phyloP scores from a whole-genome alignment of 2,888 invertebrate genomes.

The Luperina nickerlii region DNA sequence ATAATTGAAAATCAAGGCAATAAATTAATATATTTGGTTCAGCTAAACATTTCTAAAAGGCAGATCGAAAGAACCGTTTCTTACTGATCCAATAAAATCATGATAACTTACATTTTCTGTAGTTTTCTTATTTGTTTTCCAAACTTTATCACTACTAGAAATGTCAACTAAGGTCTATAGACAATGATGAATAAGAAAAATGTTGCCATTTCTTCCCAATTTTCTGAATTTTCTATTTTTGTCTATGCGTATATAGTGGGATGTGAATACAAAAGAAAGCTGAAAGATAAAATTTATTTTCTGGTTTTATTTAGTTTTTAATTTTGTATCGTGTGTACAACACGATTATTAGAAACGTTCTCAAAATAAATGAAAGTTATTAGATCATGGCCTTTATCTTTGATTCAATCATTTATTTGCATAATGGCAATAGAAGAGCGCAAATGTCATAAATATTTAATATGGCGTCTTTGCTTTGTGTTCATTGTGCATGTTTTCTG shows the following conservation, averaged over 20 bases:
- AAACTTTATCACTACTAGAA: slow-evolving; percentile 30
- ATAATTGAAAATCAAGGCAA: slow-evolving; percentile 50
- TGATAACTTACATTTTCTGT: slow-evolving; percentile 61
- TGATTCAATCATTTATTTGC: background rate
- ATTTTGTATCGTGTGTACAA: background rate
- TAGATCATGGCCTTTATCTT: background rate
- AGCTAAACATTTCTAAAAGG: background rate
- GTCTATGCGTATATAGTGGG: slow-evolving; percentile 22
- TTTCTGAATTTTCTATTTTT: background rate
- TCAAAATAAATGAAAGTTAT: background rate
- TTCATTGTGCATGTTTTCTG: slow-evolving; percentile 67
- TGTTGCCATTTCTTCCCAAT: slow-evolving; percentile 33
- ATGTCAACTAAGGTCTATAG: slow-evolving; percentile 57
- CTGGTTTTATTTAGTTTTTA: background rate
- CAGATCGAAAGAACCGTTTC: background rate
- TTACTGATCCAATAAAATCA: slow-evolving; percentile 12
- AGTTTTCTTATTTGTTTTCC: slow-evolving; percentile 57
- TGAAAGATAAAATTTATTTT: background rate
- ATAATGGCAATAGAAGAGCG: slow-evolving; percentile 34
- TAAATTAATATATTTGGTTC: background rate
- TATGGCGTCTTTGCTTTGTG: slow-evolving; percentile 74
- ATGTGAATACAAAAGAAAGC: background rate
- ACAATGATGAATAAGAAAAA: slow-evolving; percentile 29
- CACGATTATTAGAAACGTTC: background rate
- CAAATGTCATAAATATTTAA: slow-evolving; percentile 67